Conservation (phyloP, 2,113 vertebrate genomes). For the Gadus macrocephalus region DNA sequence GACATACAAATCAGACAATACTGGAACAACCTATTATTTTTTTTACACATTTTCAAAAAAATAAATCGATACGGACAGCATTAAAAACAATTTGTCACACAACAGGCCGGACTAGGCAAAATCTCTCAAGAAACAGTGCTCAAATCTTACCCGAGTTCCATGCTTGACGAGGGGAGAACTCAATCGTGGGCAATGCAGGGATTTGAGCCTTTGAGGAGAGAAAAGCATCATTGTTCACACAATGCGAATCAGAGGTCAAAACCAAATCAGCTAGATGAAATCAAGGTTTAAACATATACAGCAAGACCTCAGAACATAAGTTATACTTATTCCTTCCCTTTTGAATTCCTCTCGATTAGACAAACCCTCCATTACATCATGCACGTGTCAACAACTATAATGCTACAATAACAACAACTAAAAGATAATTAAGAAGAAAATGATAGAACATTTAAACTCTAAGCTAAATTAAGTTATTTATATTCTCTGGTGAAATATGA, state of each 20-base stretch:
- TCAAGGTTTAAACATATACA: too few relatives aligned
- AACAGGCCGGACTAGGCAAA: background rate
- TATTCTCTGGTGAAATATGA: too few relatives aligned
- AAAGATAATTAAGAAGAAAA: too few relatives aligned
- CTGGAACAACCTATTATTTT: background rate
- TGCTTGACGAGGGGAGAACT: slow-evolving; percentile 74
- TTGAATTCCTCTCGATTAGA: too few relatives aligned
- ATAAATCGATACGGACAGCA: background rate
- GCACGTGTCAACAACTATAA: too few relatives aligned
- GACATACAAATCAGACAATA: background rate
- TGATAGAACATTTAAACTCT: too few relatives aligned
- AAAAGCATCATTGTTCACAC: background rate
- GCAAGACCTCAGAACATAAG: too few relatives aligned
- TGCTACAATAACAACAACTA: too few relatives aligned
- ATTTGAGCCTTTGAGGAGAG: slow-evolving; percentile 67
- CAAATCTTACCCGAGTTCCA: slow-evolving; percentile 89
- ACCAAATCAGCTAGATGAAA: too few relatives aligned
- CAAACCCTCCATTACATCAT: too few relatives aligned
- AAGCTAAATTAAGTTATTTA: too few relatives aligned
- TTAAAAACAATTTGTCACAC: background rate
- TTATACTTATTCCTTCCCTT: background rate
- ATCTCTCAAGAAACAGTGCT: background rate
- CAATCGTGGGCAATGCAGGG: slow-evolving; percentile 79
- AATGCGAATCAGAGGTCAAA: too few relatives aligned
- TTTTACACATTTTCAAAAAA: background rate